Evolutionary conservation across 2,888 invertebrate species (phyloP).

Genomic region (Phyto melanocephala): DNA sequence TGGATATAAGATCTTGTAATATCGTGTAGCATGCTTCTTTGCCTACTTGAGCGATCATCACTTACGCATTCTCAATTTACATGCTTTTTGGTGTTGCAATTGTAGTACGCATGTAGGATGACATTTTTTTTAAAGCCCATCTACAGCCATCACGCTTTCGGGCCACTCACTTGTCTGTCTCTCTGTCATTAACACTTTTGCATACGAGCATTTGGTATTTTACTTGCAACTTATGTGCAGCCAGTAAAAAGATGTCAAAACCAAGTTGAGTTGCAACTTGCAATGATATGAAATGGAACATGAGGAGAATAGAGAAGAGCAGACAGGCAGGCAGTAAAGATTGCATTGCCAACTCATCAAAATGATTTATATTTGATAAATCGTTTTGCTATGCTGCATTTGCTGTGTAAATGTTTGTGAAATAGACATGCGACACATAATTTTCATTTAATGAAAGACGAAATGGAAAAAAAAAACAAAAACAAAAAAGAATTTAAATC

Average conservation of each 20-base stretch:
- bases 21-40: neutral
- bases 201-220: slow-evolving; percentile 29
- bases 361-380: slow-evolving; percentile 78
- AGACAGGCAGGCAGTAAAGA: slow-evolving; percentile 9
- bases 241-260: slow-evolving; percentile 38
- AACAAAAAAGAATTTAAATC: slow-evolving; percentile 54
- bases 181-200: slow-evolving; percentile 53
- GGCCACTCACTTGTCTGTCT: slow-evolving; percentile 48
- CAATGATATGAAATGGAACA: neutral
- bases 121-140: slow-evolving; percentile 36
- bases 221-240: slow-evolving; percentile 15
- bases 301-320: neutral
- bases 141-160: slow-evolving; percentile 44
- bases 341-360: slow-evolving; percentile 70
- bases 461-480: neutral
- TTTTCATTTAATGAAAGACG: slow-evolving; percentile 55
- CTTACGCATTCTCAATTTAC: neutral
- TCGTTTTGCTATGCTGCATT: slow-evolving; percentile 68
- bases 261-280: slow-evolving; percentile 33
- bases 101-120: slow-evolving; percentile 51
- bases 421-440: slow-evolving; percentile 63
- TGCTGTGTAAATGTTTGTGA: slow-evolving; percentile 61
- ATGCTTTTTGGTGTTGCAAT: neutral
- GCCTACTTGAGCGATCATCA: neutral
- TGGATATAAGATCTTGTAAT: too few species aligned